These are phyloP conservation scores for Phrynosoma blainvillii DNA, from an alignment of 2,113 vertebrate genomes.

Conservation along the genomic window DNA sequence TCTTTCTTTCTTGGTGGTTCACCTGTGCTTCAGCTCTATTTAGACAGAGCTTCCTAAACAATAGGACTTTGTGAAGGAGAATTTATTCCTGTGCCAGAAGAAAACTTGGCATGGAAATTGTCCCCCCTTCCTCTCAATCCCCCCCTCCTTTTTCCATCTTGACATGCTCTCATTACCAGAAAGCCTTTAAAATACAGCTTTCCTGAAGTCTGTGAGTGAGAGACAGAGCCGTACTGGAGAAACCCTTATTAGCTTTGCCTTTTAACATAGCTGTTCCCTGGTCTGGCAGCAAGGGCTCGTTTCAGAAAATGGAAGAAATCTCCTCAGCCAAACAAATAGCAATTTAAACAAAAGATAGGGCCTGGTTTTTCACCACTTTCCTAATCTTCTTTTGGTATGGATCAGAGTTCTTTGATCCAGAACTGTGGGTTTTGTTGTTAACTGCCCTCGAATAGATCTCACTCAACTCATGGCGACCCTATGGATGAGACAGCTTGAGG, in stretches of 20 bases:
- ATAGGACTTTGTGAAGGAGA: constrained; percentile 18
- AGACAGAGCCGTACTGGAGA: neutral
- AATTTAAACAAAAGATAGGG: neutral
- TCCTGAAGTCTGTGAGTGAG: neutral
- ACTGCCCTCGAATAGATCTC: too few relatives aligned
- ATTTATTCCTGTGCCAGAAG: constrained; percentile 18
- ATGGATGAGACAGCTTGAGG: too few relatives aligned
- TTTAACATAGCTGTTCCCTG: neutral
- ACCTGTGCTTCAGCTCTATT: neutral
- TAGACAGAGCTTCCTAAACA: constrained; percentile 8
- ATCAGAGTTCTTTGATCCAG: neutral
- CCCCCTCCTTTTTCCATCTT: too few relatives aligned
- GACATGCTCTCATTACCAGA: neutral
- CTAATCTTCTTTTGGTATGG: neutral
- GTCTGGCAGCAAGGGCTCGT: neutral
- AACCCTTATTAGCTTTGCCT: constrained; percentile 10
- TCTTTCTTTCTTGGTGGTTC: neutral
- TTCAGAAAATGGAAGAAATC: neutral
- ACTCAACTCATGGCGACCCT: too few relatives aligned
- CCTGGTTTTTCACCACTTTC: neutral
- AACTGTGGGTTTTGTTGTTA: neutral
- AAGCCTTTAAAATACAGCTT: neutral
- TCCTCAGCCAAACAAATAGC: neutral
- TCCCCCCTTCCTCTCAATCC: neutral
- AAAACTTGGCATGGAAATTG: neutral